Evolutionary conservation across 2,797 vertebrate genomes (phyloP), one percentile per base, ranked within the genome.

Genomic region (Distichodus sexfasciatus): DNA sequence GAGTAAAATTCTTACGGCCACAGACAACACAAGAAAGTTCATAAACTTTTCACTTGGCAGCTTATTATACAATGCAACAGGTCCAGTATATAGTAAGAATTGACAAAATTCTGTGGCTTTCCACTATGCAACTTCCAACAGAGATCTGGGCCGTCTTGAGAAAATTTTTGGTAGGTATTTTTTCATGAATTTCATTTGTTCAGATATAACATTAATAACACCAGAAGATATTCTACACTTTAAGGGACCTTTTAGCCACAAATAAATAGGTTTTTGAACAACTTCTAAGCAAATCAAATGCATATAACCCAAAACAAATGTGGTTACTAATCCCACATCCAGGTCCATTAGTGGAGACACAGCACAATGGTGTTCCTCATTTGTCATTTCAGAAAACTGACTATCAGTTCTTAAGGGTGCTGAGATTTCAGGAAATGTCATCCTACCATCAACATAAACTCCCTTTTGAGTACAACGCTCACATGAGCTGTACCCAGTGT

Each of bases 81-180:
- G 53, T 2, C 69, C 71, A 24, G 68, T 62, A 24, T 76, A 76
- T 53, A 76, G 61, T 23, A 75, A 70, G 59, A 75, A 66, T 11
- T 60, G 72, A 23, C 59, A 24, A 8, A 64, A 36, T 43, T 75
- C 60, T 59, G 73, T 75, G 7, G 73, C 73, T 63, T 76, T 71
- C 46, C 69, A 72, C 29, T 50, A 50, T 10, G 62, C 60, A 46
- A 71, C 40, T 61, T 71, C 55, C 19, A 71, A 44, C 15, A 76
- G 9, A 55, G 68, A 71, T 17, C 71, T 48, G 17, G 71, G 72
- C 69, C 61, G 62, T 47, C 55, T 55, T 55, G 19, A 69, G 58
- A 62, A 69, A n/a, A 44, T 62, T 7, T 14, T 61, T 11, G 55
- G 71, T 11, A 68, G 28, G 40, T 68, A 38, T 46, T 71, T 51